Evolutionary conservation across 1,140 invertebrate genomes (phyloP).

Genomic region (Drosophila chauvacae): DNA sequence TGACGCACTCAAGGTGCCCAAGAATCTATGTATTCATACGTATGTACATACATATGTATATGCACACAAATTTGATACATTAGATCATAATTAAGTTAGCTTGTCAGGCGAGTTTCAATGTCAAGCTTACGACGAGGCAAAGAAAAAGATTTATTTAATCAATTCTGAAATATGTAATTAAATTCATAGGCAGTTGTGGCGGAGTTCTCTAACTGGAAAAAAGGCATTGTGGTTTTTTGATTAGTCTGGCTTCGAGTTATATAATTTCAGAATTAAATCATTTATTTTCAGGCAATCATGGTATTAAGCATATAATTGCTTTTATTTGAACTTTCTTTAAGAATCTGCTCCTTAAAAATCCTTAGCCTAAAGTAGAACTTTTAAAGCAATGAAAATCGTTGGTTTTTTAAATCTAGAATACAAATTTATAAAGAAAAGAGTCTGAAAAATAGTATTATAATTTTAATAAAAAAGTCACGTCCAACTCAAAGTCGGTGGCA

Average conservation of each 20-base stretch:
- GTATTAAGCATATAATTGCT: too few species aligned
- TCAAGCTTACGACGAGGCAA: conserved; percentile 22
- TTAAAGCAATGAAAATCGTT: too few species aligned
- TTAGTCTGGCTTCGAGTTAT: neutral
- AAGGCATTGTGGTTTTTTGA: neutral
- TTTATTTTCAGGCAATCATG: neutral
- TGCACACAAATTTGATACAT: conserved; percentile 25
- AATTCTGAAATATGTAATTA: conserved; percentile 41
- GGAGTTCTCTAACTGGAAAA: conserved; percentile 8
- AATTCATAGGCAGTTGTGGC: conserved; percentile 11
- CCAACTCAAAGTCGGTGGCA: neutral
- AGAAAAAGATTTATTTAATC: conserved; percentile 43
- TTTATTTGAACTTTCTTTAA: neutral
- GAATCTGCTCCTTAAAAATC: too few species aligned
- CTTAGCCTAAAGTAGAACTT: too few species aligned
- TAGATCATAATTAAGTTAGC: conserved; percentile 45
- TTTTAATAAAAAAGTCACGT: neutral
- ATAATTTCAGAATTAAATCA: neutral
- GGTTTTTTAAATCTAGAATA: too few species aligned
- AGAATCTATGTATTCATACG: conserved; percentile 13
- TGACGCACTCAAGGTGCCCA: conserved; percentile 41
- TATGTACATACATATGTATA: neutral
- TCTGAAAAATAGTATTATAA: neutral
- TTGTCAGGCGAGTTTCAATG: conserved; percentile 42
- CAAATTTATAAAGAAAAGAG: too few species aligned